Base-by-base conservation (phyloP, 2,888 invertebrate species). In the Brachynemurus nebulosus region DNA sequence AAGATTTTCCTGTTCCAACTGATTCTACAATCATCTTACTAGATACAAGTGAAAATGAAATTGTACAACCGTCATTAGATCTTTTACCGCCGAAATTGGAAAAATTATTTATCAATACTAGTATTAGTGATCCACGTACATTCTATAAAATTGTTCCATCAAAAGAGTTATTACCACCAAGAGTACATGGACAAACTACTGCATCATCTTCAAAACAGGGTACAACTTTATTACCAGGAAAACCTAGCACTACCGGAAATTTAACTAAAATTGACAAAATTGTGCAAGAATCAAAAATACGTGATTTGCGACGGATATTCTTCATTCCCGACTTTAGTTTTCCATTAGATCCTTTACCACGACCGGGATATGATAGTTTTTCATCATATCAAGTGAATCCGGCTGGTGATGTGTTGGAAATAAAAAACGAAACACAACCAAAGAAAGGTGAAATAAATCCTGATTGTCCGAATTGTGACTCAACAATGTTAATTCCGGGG, bases 401-500 rank as follows among this genome's bases (percentile, higher is more conserved):
- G 5, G 21, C 44, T 1, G 44, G 44, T 8, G 38, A 44, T 8
- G 27, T 25, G 5, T 18, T 19, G 20, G 40, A 16, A 1, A 23
- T 14, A 2, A 27, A 27, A 23, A 40, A 12, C 17, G 7, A 11
- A 2, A 5, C 18, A 19, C 2, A 8, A 11, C 9, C 36, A 11
- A 39, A 19, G 18, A 16, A 19, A 16, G 23, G 16, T 11, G 37
- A 21, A n/a, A 33, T 33, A 56, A 76, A 75, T 55, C 70, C 72
- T 1, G 63, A 67, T 37, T 78, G 77, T 46, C 75, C 76, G 1
- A 72, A 77, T 50, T 78, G 78, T 54, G 76, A 77, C 57, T 77
- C 78, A 0, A 72, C 72, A 1, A 77, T 75, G 55, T 59, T 77
- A 12, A 62, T 63, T 40, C 75, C 76, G 0, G 76, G 76, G n/a